Evolutionary conservation across 2,888 invertebrate species (phyloP), one percentile per base, ranked within the genome.

Genomic region (Thyatira batis): DNA sequence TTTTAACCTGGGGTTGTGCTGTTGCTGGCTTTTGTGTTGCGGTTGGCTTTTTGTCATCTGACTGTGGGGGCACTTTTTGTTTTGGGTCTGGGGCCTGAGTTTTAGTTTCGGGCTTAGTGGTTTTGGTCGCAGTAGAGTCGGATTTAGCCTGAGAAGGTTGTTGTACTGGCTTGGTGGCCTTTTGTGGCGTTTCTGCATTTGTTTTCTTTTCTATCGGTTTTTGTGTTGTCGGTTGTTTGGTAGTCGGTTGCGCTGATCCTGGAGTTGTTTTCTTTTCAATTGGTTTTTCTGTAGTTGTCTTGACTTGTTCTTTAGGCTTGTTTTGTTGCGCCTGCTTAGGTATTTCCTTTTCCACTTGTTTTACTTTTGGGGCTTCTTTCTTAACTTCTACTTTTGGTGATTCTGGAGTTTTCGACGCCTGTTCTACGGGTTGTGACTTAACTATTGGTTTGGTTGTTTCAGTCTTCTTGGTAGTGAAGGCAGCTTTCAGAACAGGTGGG

Each of bases 401-500:
- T 20, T 54, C 33, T 25, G 51, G 45, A 17, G 43, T 33, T 46
- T 49, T 53, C 17, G 54, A 49, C 0, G 9, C 54, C 39, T 20
- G 48, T 46, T 45, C 13, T n/a, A 45, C 45, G 27, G 63, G 55
- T 51, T 69, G 64, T 30, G 52, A 4, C 20, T 48, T 28, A 2
- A 23, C 13, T 48, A 28, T 48, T 8, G 28, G 49, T 50, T 53
- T 54, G 9, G 4, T n/a, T 0, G 25, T 25, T 13, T 13, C 25
- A 8, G 13, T 23, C 9, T 46, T 25, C 8, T 27, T 48, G 4
- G 28, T 10, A 10, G 48, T 28, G 59, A 86, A 92, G 0, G 92
- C 89, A 63, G 85, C 86, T 57, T 84, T 84, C 20, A 93, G 83
- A 30, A 85, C 83, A 52, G 93, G 86, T 1, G 93, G 92, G 10